These are phyloP conservation scores for Oxytorus armatus DNA, from an alignment of 2,888 invertebrate species.

Conservation along the genomic window DNA sequence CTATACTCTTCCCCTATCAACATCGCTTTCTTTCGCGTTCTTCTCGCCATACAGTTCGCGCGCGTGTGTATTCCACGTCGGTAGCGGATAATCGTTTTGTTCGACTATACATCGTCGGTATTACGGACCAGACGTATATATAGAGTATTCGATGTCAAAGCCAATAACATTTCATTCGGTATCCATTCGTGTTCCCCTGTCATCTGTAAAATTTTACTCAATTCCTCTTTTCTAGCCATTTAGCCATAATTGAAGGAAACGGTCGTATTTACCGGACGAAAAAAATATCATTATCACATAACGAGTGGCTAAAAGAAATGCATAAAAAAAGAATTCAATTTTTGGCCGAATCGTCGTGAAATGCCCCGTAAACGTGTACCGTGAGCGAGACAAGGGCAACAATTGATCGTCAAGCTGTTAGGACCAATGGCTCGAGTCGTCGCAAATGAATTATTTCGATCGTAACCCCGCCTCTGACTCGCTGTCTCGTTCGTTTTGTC, in stretches of 20 bases:
- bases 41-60: conserved; percentile 20
- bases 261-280: too few species aligned
- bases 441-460: conserved; percentile 48
- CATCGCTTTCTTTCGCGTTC: conserved; percentile 8
- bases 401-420: conserved; percentile 60
- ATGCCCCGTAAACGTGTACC: not conserved
- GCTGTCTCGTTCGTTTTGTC: conserved; percentile 31
- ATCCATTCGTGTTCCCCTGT: too few species aligned
- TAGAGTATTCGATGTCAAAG: not conserved
- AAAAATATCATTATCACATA: too few species aligned
- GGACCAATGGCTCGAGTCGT: not conserved
- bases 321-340: too few species aligned
- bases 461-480: conserved; percentile 20
- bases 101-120: not conserved
- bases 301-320: too few species aligned
- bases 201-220: too few species aligned
- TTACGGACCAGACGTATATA: not conserved
- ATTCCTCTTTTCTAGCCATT: too few species aligned
- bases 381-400: conserved; percentile 49
- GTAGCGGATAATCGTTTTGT: conserved; percentile 57
- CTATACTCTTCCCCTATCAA: not conserved
- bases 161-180: too few species aligned
- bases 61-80: conserved; percentile 9
- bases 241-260: too few species aligned
- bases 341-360: not conserved